These are phyloP conservation scores for Dicyrtoma fusca DNA, from an alignment of 2,888 invertebrate species.

Conservation along the genomic window DNA sequence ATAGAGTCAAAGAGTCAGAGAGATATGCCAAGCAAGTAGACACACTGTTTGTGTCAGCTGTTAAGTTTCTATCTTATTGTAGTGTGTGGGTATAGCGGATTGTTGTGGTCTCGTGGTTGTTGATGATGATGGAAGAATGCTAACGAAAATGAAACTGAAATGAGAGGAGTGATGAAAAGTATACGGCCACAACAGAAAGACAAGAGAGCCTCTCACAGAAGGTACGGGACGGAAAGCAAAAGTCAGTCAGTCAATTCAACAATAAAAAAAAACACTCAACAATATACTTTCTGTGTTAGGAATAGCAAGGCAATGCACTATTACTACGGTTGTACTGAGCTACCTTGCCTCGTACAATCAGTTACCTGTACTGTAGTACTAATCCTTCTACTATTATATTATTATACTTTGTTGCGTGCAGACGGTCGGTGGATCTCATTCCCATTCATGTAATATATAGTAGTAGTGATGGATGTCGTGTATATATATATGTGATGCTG, in stretches of 20 bases:
- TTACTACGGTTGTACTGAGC: no score
- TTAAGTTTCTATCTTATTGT: background rate
- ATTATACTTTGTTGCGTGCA: no score
- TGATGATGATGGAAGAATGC: constrained; percentile 12
- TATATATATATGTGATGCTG: no score
- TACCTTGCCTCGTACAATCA: no score
- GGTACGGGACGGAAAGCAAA: constrained; percentile 38
- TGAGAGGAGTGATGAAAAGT: constrained; percentile 26
- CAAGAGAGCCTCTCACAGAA: constrained; percentile 4
- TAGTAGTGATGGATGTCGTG: no score
- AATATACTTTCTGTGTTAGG: background rate
- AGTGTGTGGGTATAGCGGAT: background rate
- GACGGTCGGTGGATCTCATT: no score
- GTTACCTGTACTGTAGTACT: no score
- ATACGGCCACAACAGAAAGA: background rate
- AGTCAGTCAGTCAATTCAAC: constrained; percentile 30
- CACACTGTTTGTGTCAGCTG: no score
- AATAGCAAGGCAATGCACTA: background rate
- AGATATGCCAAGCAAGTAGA: no score
- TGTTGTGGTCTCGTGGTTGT: background rate
- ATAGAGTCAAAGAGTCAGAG: no score
- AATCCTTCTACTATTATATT: no score
- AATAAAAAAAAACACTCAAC: background rate
- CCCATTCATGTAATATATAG: no score
- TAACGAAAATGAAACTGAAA: constrained; percentile 38